Conservation (phyloP, 2,888 invertebrate genomes). For the Diplazon laetatorius region DNA sequence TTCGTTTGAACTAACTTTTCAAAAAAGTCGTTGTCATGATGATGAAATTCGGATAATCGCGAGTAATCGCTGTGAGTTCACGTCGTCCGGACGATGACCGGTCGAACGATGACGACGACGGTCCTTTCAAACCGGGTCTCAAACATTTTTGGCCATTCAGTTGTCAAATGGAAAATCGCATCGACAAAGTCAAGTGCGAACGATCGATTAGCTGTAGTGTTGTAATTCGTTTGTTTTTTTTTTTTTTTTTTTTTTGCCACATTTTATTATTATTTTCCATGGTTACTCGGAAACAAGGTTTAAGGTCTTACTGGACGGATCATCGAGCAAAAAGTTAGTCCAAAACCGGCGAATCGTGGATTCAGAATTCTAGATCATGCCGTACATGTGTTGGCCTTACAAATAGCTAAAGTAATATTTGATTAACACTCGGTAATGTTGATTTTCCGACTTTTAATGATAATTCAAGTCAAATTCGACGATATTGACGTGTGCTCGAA, state of each 20-base stretch:
- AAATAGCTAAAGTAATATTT: no score
- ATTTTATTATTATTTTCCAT: not conserved
- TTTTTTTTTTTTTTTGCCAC: slow-evolving; percentile 13
- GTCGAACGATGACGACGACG: slow-evolving; percentile 56
- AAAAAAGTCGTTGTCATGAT: slow-evolving; percentile 66
- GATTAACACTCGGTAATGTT: no score
- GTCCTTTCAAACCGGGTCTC: slow-evolving; percentile 45
- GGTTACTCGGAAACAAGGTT: not conserved
- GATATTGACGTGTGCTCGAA: no score
- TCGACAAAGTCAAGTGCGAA: slow-evolving; percentile 43
- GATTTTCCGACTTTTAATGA: no score
- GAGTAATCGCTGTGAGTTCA: slow-evolving; percentile 5
- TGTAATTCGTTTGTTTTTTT: no score
- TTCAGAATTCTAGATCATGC: no score
- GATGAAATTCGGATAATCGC: slow-evolving; percentile 8
- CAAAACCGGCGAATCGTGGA: no score
- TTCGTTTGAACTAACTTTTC: slow-evolving; percentile 63
- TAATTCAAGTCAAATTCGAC: no score
- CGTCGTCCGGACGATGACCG: slow-evolving; percentile 46
- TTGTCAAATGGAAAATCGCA: slow-evolving; percentile 49
- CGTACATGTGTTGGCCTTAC: no score
- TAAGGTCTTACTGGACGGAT: no score
- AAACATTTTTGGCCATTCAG: slow-evolving; percentile 60
- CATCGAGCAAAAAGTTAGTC: no score
- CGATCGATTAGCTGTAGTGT: no score